A percentile compares a stretch with the other conserved stretches of the same genome.
These are phyloP conservation scores for Drosophila limbata DNA, from an alignment of 2,888 invertebrate species.

Conservation along the genomic window DNA sequence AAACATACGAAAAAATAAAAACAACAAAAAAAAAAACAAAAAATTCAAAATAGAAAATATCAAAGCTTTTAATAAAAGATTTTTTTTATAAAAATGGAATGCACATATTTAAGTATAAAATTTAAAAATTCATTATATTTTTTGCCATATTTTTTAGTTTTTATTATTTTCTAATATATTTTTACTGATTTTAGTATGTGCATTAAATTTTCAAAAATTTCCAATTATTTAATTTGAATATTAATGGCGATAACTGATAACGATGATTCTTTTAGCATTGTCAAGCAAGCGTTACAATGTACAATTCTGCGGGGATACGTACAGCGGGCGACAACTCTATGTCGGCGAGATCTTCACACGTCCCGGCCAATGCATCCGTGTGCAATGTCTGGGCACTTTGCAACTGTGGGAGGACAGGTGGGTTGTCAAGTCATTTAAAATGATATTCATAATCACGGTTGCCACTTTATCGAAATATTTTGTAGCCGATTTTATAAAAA, in stretches of 20 bases:
- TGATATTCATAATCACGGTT: too few relatives aligned
- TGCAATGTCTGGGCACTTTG: constrained; percentile 82
- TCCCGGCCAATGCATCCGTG: constrained; percentile 79
- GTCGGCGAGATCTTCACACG: constrained; percentile 83
- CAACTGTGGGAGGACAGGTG: constrained; percentile 84
- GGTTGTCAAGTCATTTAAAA: constrained; percentile 10
- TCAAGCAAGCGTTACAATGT: constrained; percentile 29
- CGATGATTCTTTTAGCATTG: constrained; percentile 16
- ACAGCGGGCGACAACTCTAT: constrained; percentile 79
- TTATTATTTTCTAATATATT: background rate
- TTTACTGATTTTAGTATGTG: background rate
- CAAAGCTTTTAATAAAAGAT: too few relatives aligned
- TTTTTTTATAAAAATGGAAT: background rate
- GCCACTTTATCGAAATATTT: too few relatives aligned
- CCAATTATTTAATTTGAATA: background rate
- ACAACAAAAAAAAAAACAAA: too few relatives aligned
- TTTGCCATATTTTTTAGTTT: too few relatives aligned
- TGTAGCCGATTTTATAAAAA: too few relatives aligned
- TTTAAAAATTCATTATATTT: background rate
- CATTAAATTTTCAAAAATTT: background rate
- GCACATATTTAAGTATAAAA: background rate
- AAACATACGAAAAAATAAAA: too few relatives aligned
- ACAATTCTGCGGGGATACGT: constrained; percentile 73
- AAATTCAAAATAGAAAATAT: too few relatives aligned
- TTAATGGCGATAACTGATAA: background rate